Base-by-base conservation (phyloP, 2,113 vertebrate species). In the Salvelinus alpinus region DNA sequence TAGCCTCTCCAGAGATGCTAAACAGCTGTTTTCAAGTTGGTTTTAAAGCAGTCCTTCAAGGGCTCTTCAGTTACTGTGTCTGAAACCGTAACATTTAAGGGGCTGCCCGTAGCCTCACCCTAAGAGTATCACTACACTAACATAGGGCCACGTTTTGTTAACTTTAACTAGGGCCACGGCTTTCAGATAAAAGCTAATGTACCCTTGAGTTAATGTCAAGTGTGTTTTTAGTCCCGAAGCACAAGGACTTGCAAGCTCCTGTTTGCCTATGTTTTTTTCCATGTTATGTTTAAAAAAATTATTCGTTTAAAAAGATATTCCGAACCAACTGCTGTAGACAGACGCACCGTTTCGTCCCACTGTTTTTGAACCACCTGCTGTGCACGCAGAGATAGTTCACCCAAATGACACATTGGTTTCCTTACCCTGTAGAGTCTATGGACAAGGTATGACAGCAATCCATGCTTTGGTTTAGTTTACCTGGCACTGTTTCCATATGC, bases 1-100 rank as follows among this genome's bases (percentile, higher is more conserved):
- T 77, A 80, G 62, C 51, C 25, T 77, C 74, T 79, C 70, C 54
- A 74, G 62, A 72, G 84, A 88, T 76, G 25, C 80, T 82, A 80
- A 87, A 75, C 88, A 86, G 85, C 87, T 88, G 89, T 87, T 87
- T 85, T 89, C 73, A 76, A 82, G 66, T 76, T 7, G 73, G 79
- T 82, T 44, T 44, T 44, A 44, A 11, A 44, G 9, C 38, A 44
- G 38, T 44, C 38, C 87, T 80, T 86, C 84, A 85, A 83, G 75
- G 75, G 73, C 84, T 86, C 82, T 86, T 84, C 80, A 85, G 80
- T 86, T 87, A 73, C 67, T 4, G 44, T 79, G 79, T 65, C 71
- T 81, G 72, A 85, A 86, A 77, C 77, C 69, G 72, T 83, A 75
- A 66, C 77, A 69, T 84, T 84, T 82, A 82, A 84, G 70, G 78